phyloP scores from a whole-genome alignment of 2,888 invertebrate genomes.

The Caradrina clavipalpis region DNA sequence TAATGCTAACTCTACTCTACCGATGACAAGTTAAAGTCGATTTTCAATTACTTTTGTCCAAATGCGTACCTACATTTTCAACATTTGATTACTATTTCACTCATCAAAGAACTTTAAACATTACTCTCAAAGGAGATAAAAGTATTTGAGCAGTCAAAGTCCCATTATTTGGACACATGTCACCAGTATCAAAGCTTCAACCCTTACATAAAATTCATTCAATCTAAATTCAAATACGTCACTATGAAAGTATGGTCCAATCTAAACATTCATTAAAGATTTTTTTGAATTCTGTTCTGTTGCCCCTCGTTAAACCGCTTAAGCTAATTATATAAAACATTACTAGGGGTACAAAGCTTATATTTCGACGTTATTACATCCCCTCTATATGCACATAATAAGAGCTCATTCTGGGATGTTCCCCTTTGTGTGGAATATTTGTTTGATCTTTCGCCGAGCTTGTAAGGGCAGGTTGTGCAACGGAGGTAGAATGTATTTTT shows the following conservation, averaged over 20 bases:
- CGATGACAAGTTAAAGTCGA: background rate
- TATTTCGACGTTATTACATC: constrained; percentile 75
- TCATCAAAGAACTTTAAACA: constrained; percentile 63
- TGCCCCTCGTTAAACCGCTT: constrained; percentile 86
- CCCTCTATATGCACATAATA: constrained; percentile 84
- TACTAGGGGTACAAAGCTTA: constrained; percentile 76
- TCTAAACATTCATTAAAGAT: constrained; percentile 88
- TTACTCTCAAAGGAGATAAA: constrained; percentile 66
- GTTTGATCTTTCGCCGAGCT: constrained; percentile 86
- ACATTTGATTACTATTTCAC: constrained; percentile 18
- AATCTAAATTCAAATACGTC: constrained; percentile 86
- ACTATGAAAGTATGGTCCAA: constrained; percentile 83
- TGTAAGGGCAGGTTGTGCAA: constrained; percentile 71
- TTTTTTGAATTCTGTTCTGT: constrained; percentile 78
- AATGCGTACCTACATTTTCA: background rate
- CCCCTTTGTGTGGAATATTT: constrained; percentile 84
- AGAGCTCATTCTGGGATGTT: constrained; percentile 78
- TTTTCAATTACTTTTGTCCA: background rate
- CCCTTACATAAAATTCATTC: constrained; percentile 75
- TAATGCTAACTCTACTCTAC: background rate
- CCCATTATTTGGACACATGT: constrained; percentile 87
- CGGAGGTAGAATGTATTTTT: constrained; percentile 63
- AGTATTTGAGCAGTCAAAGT: constrained; percentile 64
- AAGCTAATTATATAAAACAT: constrained; percentile 89
- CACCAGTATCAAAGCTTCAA: constrained; percentile 76